Evolutionary conservation across 1,140 invertebrate genomes (phyloP).

Genomic region (Antheraea mylitta): DNA sequence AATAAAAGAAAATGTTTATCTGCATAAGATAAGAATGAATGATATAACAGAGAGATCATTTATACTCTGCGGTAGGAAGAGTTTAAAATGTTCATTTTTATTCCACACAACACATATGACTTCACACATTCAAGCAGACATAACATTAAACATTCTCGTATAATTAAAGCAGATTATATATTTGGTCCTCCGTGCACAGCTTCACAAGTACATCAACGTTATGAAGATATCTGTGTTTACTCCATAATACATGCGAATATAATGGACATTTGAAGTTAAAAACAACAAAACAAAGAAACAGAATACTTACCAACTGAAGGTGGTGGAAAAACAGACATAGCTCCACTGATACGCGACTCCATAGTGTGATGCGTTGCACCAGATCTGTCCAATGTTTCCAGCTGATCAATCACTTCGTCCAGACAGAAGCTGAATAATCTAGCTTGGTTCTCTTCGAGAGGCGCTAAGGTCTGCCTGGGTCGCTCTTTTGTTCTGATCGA

Average conservation of each 20-base stretch:
- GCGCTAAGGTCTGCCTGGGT: conserved; percentile 33
- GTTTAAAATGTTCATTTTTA: too few relatives aligned
- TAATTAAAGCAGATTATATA: not conserved
- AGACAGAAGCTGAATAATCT: conserved; percentile 35
- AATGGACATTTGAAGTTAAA: not conserved
- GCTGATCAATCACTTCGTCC: conserved; percentile 31
- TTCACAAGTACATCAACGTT: not conserved
- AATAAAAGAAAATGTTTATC: too few relatives aligned
- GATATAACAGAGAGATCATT: too few relatives aligned
- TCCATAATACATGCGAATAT: not conserved
- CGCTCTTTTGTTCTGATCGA: conserved; percentile 50
- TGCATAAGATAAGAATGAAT: too few relatives aligned
- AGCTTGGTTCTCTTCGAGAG: conserved; percentile 40
- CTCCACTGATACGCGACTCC: conserved; percentile 43
- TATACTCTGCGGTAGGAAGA: too few relatives aligned
- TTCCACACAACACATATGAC: too few relatives aligned
- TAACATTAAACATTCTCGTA: not conserved
- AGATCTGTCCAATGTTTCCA: conserved; percentile 49
- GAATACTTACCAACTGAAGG: conserved; percentile 54
- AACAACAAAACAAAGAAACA: not conserved
- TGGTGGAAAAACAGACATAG: conserved; percentile 39
- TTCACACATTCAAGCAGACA: not conserved
- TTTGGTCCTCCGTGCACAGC: not conserved
- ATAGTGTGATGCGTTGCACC: conserved; percentile 52
- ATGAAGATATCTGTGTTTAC: too few relatives aligned